These are phyloP conservation scores for Echinops telfairi DNA, from an alignment of 2,113 vertebrate species.

Conservation along the genomic window DNA sequence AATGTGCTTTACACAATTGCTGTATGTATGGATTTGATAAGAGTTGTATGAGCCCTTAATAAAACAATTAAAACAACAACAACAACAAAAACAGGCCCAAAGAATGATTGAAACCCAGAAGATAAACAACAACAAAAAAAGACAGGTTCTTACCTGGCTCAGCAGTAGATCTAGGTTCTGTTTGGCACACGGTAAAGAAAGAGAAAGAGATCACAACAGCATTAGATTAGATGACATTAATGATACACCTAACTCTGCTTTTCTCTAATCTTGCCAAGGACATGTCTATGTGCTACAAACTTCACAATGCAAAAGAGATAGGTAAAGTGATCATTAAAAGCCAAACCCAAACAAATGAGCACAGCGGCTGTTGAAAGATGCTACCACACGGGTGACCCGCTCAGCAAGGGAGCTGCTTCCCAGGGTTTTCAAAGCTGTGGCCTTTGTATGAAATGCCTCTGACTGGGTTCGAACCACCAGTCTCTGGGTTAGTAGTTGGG, in stretches of 20 bases:
- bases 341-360: not conserved
- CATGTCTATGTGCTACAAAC: not conserved
- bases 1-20: too few species aligned
- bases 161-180: slow-evolving; percentile 92
- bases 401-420: not conserved
- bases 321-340: not conserved
- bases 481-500: too few species aligned
- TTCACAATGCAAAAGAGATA: not conserved
- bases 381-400: not conserved
- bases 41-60: too few species aligned
- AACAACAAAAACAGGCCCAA: too few species aligned
- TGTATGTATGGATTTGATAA: too few species aligned
- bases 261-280: not conserved
- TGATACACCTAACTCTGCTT: not conserved
- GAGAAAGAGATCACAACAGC: slow-evolving; percentile 69
- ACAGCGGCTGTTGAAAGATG: not conserved
- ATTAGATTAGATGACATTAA: slow-evolving; percentile 78
- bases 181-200: slow-evolving; percentile 73
- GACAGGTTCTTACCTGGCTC: slow-evolving; percentile 90
- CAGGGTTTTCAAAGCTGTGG: not conserved
- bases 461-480: not conserved
- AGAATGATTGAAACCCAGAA: slow-evolving; percentile 79
- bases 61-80: too few species aligned
- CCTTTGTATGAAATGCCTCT: not conserved
- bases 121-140: slow-evolving; percentile 50